phyloP scores from a whole-genome alignment of 1,140 invertebrate genomes.

The Drosophila oshimai region DNA sequence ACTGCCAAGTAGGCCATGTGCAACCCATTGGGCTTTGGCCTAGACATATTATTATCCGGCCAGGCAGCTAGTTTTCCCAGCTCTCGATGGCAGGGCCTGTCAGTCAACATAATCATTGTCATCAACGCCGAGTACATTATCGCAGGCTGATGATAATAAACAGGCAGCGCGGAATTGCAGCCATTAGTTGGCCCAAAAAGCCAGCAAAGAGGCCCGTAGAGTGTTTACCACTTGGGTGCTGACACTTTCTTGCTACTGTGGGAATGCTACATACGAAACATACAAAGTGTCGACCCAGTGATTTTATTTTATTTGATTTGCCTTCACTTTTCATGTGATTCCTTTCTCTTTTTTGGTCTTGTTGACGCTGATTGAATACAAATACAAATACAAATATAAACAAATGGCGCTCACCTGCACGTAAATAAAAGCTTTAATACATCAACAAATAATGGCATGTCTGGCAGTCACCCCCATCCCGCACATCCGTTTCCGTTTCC shows the following conservation, averaged over 20 bases:
- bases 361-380: constrained; percentile 79
- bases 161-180: constrained; percentile 35
- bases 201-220: constrained; percentile 33
- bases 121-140: constrained; percentile 25
- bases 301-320: constrained; percentile 73
- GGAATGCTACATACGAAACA: constrained; percentile 20
- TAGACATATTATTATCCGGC: constrained; percentile 49
- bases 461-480: constrained; percentile 45
- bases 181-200: constrained; percentile 41
- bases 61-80: constrained; percentile 28
- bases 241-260: constrained; percentile 29
- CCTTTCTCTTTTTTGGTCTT: constrained; percentile 23
- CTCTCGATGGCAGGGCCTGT: constrained; percentile 9
- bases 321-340: constrained; percentile 61
- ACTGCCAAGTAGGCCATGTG: constrained; percentile 47
- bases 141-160: constrained; percentile 30
- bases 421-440: constrained; percentile 74
- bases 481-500: constrained; percentile 45
- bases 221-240: constrained; percentile 40
- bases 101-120: constrained; percentile 45
- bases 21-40: constrained; percentile 27
- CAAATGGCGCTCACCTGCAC: constrained; percentile 73
- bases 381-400: constrained; percentile 75
- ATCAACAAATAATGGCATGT: constrained; percentile 74
- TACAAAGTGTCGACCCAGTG: constrained; percentile 9